Evolutionary conservation across 2,888 invertebrate genomes (phyloP), one percentile per base, ranked within the genome.

Genomic region (Drosophila phalerata): DNA sequence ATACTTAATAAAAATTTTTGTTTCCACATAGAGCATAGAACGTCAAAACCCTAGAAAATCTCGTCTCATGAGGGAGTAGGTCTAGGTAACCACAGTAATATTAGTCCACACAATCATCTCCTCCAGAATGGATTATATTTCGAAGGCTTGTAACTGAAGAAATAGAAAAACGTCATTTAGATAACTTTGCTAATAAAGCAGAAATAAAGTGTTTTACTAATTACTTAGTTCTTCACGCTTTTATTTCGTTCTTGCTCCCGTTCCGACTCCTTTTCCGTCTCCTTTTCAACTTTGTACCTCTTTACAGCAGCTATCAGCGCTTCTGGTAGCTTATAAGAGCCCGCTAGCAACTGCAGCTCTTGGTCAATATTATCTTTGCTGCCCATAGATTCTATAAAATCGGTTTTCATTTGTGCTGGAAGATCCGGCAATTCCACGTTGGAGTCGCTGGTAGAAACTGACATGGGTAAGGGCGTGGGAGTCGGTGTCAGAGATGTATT

Each of bases 401-500:
- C 65, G 9, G n/a, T 19, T 19, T 28, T 52, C 28, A 30, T 62
- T 25, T 58, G 48, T 5, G 34, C 30, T 17, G 37, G 45, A 22
- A 60, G 32, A 56, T 66, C 60, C 25, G 25, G 30, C 9, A 62
- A 28, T 10, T 75, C 63, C 1, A 22, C 15, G 8, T 60, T 61
- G 13, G 37, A 32, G n/a, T 63, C 56, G 47, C 45, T 53, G 5
- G 40, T 48, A 17, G 67, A 10, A 28, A 61, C 69, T 19, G 70
- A 56, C 22, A 68, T 65, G 15, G 86, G 86, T 19, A 76, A 47
- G 22, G 89, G 84, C 49, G 90, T 86, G 5, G 91, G 87, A 55
- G 90, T 90, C 22, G 89, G 81, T 66, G 91, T 84, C 63, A 87
- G 71, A 51, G 90, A 87, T 77, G 85, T 80, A 74, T 81, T 85